Percentiles rank a stretch among this genome's conserved stretches.
These are phyloP conservation scores for Periophthalmodon schlosseri DNA, from an alignment of 2,113 vertebrate genomes.

Conservation along the genomic window DNA sequence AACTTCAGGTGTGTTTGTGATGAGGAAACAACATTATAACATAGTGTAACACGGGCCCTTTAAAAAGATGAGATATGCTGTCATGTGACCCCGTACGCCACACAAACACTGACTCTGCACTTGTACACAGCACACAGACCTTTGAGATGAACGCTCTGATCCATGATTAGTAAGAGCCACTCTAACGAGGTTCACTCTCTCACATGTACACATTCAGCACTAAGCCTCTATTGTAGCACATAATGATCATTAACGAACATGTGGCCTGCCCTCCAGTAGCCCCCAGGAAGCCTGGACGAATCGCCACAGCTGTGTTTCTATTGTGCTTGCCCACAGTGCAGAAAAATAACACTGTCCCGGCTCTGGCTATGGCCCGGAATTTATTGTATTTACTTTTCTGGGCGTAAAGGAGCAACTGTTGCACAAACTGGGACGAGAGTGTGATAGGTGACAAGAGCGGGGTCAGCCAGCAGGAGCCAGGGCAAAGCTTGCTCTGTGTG, in stretches of 20 bases:
- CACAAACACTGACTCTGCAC: too few species aligned
- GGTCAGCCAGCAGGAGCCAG: not conserved
- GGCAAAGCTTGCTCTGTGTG: not conserved
- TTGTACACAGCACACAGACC: too few species aligned
- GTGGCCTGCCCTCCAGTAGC: conserved; percentile 55
- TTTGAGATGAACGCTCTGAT: too few species aligned
- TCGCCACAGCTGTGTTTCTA: conserved; percentile 67
- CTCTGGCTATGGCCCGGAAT: conserved; percentile 61
- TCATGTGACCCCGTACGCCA: too few species aligned
- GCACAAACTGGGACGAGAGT: conserved; percentile 1
- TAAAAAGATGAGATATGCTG: too few species aligned
- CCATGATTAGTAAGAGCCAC: not conserved
- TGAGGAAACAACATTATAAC: too few species aligned
- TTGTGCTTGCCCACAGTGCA: conserved; percentile 52
- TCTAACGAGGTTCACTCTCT: not conserved
- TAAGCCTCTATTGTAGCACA: not conserved
- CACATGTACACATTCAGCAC: not conserved
- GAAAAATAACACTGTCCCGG: conserved; percentile 34
- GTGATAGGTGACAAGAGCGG: not conserved
- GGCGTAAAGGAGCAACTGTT: conserved; percentile 40
- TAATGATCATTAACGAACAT: conserved; percentile 75
- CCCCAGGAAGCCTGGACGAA: conserved; percentile 60
- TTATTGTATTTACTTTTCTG: conserved; percentile 65
- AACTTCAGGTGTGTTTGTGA: too few species aligned
- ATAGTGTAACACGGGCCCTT: too few species aligned